Evolutionary conservation across 1,140 invertebrate genomes (phyloP).

Genomic region (Zaprionus kolodkinae): DNA sequence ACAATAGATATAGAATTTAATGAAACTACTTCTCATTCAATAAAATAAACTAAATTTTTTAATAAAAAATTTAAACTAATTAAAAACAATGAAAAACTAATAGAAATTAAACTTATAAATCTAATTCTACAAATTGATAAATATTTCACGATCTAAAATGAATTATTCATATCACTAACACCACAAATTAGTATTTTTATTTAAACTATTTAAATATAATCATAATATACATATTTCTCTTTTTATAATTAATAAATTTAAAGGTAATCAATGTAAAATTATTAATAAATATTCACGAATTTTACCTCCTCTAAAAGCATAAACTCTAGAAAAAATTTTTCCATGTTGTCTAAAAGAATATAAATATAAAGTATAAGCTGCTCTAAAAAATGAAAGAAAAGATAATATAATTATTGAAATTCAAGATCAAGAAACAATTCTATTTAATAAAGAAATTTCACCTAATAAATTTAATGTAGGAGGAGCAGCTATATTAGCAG

Average conservation of each 20-base stretch:
- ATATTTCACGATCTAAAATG: constrained; percentile 84
- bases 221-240: constrained; percentile 85
- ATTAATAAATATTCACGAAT: constrained; percentile 86
- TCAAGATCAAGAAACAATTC: constrained; percentile 85
- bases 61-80: constrained; percentile 84
- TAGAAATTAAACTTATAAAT: constrained; percentile 78
- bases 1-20: constrained; percentile 85
- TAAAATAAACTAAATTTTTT: constrained; percentile 84
- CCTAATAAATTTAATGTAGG: constrained; percentile 85
- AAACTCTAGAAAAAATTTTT: constrained; percentile 79
- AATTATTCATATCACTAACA: constrained; percentile 85
- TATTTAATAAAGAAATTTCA: constrained; percentile 87
- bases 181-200: constrained; percentile 87
- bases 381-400: constrained; percentile 85
- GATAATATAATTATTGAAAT: constrained; percentile 85
- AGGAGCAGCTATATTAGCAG: constrained; percentile 84
- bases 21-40: constrained; percentile 85
- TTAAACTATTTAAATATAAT: constrained; percentile 87
- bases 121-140: constrained; percentile 83
- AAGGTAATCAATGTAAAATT: constrained; percentile 86
- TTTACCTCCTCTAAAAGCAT: constrained; percentile 73
- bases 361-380: constrained; percentile 85
- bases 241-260: constrained; percentile 87
- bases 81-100: constrained; percentile 68
- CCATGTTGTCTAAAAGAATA: constrained; percentile 87